Percentiles rank a stretch among this genome's conserved stretches.
phyloP scores from a whole-genome alignment of 2,888 invertebrate species.

The Octonoba sinensis region DNA sequence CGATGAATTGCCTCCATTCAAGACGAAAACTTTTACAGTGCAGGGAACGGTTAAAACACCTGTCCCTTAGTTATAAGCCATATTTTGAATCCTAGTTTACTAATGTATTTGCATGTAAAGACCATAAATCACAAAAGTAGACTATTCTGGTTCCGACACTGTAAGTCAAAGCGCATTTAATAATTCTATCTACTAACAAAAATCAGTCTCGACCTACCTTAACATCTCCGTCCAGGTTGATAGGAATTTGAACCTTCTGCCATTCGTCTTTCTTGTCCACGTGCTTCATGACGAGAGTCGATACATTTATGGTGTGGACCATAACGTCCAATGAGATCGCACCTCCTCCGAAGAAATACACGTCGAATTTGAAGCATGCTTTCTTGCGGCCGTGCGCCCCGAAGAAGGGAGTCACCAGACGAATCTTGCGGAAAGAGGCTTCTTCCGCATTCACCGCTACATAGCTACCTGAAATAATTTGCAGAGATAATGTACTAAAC shows the following conservation, averaged over 20 bases:
- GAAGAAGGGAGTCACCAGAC: constrained; percentile 46
- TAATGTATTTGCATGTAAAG: too few species aligned
- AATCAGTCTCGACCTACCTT: constrained; percentile 20
- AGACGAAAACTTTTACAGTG: too few species aligned
- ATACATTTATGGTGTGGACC: constrained; percentile 34
- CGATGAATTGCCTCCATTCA: too few species aligned
- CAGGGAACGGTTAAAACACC: too few species aligned
- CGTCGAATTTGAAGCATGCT: constrained; percentile 55
- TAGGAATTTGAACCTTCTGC: constrained; percentile 24
- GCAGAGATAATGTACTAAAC: too few species aligned
- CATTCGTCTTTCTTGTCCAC: constrained; percentile 50
- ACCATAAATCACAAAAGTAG: too few species aligned
- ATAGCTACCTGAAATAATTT: constrained; percentile 28
- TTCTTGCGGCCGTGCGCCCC: constrained; percentile 41
- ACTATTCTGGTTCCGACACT: too few species aligned
- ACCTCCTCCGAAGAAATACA: constrained; percentile 50
- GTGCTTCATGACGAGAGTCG: constrained; percentile 36
- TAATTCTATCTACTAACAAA: too few species aligned
- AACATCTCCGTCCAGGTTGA: constrained; percentile 42
- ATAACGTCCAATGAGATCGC: constrained; percentile 33
- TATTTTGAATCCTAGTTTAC: too few species aligned
- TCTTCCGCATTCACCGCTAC: constrained; percentile 38
- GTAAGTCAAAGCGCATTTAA: too few species aligned
- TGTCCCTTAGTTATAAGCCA: too few species aligned
- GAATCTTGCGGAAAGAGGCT: constrained; percentile 46